Evolutionary conservation across 2,888 invertebrate species (phyloP).

Genomic region (Luperina testacea): DNA sequence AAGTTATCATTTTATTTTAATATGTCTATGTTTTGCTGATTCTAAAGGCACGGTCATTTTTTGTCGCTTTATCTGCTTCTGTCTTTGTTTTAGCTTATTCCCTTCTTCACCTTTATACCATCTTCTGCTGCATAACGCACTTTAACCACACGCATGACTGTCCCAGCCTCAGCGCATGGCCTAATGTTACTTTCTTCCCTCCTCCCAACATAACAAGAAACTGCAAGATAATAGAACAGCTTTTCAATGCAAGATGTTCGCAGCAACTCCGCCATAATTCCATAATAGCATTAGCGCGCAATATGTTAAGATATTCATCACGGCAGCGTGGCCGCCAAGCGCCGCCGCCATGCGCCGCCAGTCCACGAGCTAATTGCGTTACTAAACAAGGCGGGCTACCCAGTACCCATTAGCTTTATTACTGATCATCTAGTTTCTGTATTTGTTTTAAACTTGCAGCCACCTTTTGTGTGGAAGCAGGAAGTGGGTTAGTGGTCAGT

Average conservation of each 20-base stretch:
- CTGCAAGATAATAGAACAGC: slow-evolving; percentile 31
- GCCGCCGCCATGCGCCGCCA: neutral
- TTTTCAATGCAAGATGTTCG: slow-evolving; percentile 41
- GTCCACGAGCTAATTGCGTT: slow-evolving; percentile 67
- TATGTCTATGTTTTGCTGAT: neutral
- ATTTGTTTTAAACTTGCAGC: slow-evolving; percentile 56
- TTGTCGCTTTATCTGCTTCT: neutral
- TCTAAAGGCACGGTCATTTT: neutral
- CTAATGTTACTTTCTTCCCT: neutral
- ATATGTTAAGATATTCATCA: slow-evolving; percentile 75
- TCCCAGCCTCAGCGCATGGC: neutral
- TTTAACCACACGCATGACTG: neutral
- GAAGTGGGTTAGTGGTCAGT: slow-evolving; percentile 27
- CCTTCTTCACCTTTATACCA: neutral
- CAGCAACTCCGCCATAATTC: slow-evolving; percentile 58
- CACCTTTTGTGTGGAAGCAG: slow-evolving; percentile 12
- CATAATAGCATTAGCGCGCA: slow-evolving; percentile 70
- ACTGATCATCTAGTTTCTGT: slow-evolving; percentile 61
- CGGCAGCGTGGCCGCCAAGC: slow-evolving; percentile 28
- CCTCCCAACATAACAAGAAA: neutral
- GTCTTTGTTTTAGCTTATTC: neutral
- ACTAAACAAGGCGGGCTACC: slow-evolving; percentile 66
- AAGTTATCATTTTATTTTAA: neutral
- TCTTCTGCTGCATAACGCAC: no score
- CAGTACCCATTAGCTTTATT: slow-evolving; percentile 72